Evolutionary conservation across 2,113 vertebrate species (phyloP).

Genomic region (Stictonetta naevosa): DNA sequence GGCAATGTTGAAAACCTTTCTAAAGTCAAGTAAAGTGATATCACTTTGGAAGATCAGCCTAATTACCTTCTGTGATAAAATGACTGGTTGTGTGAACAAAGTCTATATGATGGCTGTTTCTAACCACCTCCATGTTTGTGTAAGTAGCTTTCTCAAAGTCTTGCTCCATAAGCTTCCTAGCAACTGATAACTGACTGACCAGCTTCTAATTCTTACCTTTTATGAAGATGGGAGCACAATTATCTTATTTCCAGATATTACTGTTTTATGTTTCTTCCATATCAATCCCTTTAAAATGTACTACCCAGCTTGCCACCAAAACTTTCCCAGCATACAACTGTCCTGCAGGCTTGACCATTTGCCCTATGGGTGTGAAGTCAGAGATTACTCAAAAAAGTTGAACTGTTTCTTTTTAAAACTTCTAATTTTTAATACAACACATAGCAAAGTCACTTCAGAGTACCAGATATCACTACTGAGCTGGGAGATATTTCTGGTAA

Average conservation of each 20-base stretch:
- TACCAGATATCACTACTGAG: neutral
- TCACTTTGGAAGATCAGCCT: too few relatives aligned
- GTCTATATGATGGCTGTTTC: neutral
- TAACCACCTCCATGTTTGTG: neutral
- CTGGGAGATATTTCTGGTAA: neutral
- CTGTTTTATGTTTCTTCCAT: neutral
- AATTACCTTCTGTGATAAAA: too few relatives aligned
- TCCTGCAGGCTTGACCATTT: neutral
- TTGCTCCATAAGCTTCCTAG: neutral
- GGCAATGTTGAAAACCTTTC: neutral
- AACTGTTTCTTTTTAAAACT: neutral
- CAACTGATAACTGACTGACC: neutral
- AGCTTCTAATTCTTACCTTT: neutral
- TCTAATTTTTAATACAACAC: neutral
- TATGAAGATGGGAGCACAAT: neutral
- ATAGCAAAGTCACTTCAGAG: neutral
- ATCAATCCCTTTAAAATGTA: neutral
- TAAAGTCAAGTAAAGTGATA: neutral
- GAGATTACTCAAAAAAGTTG: neutral
- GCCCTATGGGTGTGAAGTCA: neutral
- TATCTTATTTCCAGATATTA: neutral
- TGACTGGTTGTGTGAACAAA: neutral
- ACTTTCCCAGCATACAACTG: neutral
- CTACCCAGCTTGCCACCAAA: neutral
- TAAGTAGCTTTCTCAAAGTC: neutral